phyloP scores from a whole-genome alignment of 2,797 vertebrate genomes.

The Galago senegalensis region DNA sequence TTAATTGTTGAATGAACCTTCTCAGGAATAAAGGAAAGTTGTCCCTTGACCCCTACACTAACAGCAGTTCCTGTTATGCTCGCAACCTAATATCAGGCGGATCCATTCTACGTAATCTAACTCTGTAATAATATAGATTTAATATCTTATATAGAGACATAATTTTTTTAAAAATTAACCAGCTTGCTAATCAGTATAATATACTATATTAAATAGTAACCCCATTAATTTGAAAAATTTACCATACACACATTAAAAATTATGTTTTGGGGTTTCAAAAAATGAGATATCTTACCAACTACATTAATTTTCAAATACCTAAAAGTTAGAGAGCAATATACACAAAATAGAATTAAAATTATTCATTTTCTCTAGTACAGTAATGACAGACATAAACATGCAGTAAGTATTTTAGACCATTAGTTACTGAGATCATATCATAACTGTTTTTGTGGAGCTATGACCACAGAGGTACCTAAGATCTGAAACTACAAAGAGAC shows the following conservation, averaged over 20 bases:
- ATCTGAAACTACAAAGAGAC: background rate
- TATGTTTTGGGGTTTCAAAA: background rate
- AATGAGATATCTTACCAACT: background rate
- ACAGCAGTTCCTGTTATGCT: background rate
- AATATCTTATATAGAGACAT: background rate
- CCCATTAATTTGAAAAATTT: background rate
- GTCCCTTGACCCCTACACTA: background rate
- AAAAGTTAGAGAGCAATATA: background rate
- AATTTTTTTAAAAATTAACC: background rate
- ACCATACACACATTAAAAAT: background rate
- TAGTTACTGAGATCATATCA: background rate
- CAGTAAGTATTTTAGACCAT: background rate
- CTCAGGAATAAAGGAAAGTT: background rate
- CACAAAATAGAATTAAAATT: background rate
- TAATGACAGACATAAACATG: background rate
- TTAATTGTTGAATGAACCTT: background rate
- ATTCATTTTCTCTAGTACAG: background rate
- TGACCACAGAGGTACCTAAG: background rate
- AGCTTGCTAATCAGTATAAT: background rate
- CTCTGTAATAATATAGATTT: background rate
- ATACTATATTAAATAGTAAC: background rate
- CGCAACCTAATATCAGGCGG: background rate
- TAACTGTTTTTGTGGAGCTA: background rate
- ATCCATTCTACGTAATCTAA: background rate
- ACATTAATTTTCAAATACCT: constrained; percentile 28